phyloP scores from a whole-genome alignment of 1,140 invertebrate species.

The Paramacrobiotus metropolitanus region DNA sequence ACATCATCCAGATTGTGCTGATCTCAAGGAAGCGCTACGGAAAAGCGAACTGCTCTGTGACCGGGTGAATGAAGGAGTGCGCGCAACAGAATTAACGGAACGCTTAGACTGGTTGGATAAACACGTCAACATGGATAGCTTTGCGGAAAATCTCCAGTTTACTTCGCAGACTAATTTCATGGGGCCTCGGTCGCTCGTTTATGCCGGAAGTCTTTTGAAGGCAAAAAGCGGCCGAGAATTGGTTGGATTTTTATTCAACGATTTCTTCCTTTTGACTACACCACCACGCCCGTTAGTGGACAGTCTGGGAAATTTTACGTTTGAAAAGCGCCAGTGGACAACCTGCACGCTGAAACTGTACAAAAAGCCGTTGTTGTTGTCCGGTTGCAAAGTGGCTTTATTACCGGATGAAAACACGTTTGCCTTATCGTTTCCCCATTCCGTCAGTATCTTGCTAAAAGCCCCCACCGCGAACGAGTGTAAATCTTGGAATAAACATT shows the following conservation, averaged over 20 bases:
- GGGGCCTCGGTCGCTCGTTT: constrained; percentile 5
- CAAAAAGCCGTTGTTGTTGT: constrained; percentile 28
- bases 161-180: constrained; percentile 8
- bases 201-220: constrained; percentile 24
- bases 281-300: constrained; percentile 17
- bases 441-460: constrained; percentile 22
- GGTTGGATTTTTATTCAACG: constrained; percentile 50
- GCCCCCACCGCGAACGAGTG: constrained; percentile 36
- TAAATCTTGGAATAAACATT: constrained; percentile 40
- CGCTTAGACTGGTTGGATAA: constrained; percentile 50
- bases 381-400: background rate
- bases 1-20: constrained; percentile 40
- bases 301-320: background rate
- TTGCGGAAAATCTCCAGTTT: background rate
- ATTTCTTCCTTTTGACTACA: constrained; percentile 46
- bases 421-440: background rate
- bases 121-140: constrained; percentile 19
- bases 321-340: constrained; percentile 30
- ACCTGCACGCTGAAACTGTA: constrained; percentile 45
- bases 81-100: constrained; percentile 54
- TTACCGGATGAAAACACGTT: background rate
- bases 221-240: constrained; percentile 54
- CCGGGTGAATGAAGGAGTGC: constrained; percentile 53
- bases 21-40: constrained; percentile 39
- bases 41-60: constrained; percentile 46